Evolutionary conservation across 2,888 invertebrate species (phyloP).

Genomic region (Drosophila buzzatii): DNA sequence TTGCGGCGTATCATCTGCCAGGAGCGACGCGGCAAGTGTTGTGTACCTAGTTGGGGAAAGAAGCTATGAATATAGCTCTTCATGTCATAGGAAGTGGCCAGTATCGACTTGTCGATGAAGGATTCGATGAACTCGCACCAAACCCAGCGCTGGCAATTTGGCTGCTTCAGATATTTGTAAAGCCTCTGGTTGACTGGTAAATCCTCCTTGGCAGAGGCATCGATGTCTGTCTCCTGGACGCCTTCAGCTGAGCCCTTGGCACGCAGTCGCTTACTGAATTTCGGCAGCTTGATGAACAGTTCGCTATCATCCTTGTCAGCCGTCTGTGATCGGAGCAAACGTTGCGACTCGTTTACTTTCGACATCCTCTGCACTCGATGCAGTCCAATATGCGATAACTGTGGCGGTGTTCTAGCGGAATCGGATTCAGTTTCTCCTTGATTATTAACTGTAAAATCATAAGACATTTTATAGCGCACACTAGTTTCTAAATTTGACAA

Average conservation of each 20-base stretch:
- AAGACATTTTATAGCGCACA: slow-evolving; percentile 34
- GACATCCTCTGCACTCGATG: slow-evolving; percentile 31
- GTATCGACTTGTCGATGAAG: slow-evolving; percentile 44
- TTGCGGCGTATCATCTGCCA: slow-evolving; percentile 58
- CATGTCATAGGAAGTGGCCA: slow-evolving; percentile 35
- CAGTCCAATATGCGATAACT: slow-evolving; percentile 35
- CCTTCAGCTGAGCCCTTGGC: slow-evolving; percentile 9
- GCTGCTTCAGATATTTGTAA: slow-evolving; percentile 31
- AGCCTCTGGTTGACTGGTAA: slow-evolving; percentile 9
- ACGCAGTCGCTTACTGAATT: slow-evolving; percentile 34
- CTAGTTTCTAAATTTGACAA: slow-evolving; percentile 9
- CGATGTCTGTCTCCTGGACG: background rate
- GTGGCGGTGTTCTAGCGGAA: slow-evolving; percentile 32
- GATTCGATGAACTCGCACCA: slow-evolving; percentile 64
- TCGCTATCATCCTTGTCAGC: slow-evolving; percentile 28
- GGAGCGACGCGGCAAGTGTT: slow-evolving; percentile 40
- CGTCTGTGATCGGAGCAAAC: slow-evolving; percentile 36
- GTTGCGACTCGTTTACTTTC: slow-evolving; percentile 26
- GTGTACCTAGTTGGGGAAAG: slow-evolving; percentile 27
- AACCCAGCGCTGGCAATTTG: slow-evolving; percentile 53
- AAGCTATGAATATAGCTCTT: slow-evolving; percentile 25
- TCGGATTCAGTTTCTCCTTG: background rate
- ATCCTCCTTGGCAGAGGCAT: background rate
- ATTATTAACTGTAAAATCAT: slow-evolving; percentile 18
- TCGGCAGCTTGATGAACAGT: slow-evolving; percentile 57